Evolutionary conservation across 2,888 invertebrate genomes (phyloP).

Genomic region (Ecliptopera silaceata): DNA sequence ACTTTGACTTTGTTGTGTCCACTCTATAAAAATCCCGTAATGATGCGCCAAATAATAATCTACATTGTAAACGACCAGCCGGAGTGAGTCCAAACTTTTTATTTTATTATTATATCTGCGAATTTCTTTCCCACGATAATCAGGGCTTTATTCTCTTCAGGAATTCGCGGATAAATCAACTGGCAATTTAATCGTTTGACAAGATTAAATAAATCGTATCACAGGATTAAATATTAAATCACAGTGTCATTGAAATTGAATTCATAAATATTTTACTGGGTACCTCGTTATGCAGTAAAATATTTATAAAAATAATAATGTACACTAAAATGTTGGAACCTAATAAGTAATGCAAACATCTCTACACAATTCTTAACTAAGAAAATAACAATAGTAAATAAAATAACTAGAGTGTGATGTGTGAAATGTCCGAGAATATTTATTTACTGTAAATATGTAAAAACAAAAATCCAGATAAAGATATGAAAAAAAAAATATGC

Average conservation of each 20-base stretch:
- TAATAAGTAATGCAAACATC: no score
- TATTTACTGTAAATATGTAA: no score
- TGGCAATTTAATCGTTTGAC: constrained; percentile 23
- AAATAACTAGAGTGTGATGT: no score
- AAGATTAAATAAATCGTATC: constrained; percentile 16
- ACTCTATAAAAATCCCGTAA: constrained; percentile 54
- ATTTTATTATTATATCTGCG: constrained; percentile 48
- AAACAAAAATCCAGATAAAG: no score
- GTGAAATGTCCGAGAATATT: no score
- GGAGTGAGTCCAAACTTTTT: constrained; percentile 61
- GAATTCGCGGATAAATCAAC: constrained; percentile 23
- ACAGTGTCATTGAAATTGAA: neutral
- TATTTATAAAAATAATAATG: no score
- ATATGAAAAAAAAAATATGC: no score
- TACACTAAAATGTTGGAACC: no score
- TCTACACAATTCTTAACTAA: no score
- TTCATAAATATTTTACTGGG: constrained; percentile 1
- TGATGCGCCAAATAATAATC: constrained; percentile 67
- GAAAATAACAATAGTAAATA: no score
- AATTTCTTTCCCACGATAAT: constrained; percentile 72
- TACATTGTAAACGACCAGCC: constrained; percentile 65
- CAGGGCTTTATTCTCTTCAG: constrained; percentile 29
- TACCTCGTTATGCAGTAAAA: no score
- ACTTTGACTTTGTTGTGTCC: constrained; percentile 40
- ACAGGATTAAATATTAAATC: constrained; percentile 11